Evolutionary conservation across 2,888 invertebrate species (phyloP).

Genomic region (Acleris cristana): DNA sequence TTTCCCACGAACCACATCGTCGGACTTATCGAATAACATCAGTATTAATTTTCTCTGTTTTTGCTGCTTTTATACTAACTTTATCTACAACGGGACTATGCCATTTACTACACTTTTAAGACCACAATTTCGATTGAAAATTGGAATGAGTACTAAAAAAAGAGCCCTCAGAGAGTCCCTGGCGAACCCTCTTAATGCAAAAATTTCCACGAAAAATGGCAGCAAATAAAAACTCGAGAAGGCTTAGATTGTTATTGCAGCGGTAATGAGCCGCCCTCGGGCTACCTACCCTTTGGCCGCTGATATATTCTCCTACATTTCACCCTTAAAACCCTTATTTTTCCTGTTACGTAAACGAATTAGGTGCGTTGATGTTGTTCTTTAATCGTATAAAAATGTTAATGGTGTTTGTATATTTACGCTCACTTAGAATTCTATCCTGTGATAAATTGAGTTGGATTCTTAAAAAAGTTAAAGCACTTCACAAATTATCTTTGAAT

Average conservation of each 20-base stretch:
- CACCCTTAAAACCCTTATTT: conserved; percentile 28
- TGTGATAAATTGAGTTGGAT: no score
- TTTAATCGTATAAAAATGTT: conserved; percentile 15
- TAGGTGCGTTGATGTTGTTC: conserved; percentile 14
- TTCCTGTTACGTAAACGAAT: conserved; percentile 28
- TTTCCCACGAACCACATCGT: no score
- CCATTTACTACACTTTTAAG: no score
- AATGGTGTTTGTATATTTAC: not conserved
- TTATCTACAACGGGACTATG: no score
- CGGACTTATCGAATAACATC: no score
- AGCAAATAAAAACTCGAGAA: conserved; percentile 1
- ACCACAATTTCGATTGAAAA: no score
- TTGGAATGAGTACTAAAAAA: no score
- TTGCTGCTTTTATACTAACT: no score
- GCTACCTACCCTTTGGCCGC: conserved; percentile 3
- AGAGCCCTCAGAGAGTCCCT: not conserved
- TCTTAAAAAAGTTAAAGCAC: no score
- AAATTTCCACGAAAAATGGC: conserved; percentile 4
- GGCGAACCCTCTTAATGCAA: not conserved
- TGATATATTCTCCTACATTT: conserved; percentile 29
- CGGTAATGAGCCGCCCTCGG: conserved; percentile 24
- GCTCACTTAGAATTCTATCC: not conserved
- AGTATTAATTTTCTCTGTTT: no score
- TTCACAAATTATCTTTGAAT: no score
- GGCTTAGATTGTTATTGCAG: conserved; percentile 32